These are phyloP conservation scores for Proisotoma minuta DNA, from an alignment of 2,888 invertebrate genomes.

Conservation along the genomic window DNA sequence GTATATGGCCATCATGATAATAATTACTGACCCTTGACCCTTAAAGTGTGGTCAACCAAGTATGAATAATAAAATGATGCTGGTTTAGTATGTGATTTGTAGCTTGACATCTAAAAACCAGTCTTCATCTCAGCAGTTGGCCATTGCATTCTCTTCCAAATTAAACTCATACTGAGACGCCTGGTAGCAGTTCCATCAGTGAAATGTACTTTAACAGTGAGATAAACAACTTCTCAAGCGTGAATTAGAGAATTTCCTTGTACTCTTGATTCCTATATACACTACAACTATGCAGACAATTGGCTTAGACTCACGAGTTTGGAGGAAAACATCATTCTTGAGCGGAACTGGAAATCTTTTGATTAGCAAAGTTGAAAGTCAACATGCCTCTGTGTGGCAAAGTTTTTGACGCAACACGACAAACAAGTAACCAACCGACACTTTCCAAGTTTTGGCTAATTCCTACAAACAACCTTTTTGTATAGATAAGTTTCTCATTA, in stretches of 20 bases:
- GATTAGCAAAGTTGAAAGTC: neutral
- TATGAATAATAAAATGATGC: constrained; percentile 25
- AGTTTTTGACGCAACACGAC: neutral
- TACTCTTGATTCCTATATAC: too few relatives aligned
- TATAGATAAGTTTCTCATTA: constrained; percentile 5
- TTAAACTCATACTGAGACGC: constrained; percentile 37
- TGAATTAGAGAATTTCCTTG: neutral
- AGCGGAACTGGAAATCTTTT: neutral
- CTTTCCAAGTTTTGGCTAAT: neutral
- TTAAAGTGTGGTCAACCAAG: constrained; percentile 37
- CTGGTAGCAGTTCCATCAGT: constrained; percentile 9
- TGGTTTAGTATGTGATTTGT: constrained; percentile 38
- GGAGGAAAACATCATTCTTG: neutral
- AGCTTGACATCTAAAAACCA: constrained; percentile 45
- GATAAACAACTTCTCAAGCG: neutral
- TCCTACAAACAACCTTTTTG: constrained; percentile 2
- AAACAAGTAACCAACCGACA: neutral
- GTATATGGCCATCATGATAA: too few relatives aligned
- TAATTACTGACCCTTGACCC: constrained; percentile 31
- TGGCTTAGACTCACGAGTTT: neutral
- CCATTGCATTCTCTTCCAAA: constrained; percentile 32
- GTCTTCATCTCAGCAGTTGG: constrained; percentile 45
- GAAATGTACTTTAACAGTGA: neutral
- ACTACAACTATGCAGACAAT: neutral
- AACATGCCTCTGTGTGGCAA: neutral